Evolutionary conservation across 2,113 vertebrate genomes (phyloP).

Genomic region (Istiophorus platypterus): DNA sequence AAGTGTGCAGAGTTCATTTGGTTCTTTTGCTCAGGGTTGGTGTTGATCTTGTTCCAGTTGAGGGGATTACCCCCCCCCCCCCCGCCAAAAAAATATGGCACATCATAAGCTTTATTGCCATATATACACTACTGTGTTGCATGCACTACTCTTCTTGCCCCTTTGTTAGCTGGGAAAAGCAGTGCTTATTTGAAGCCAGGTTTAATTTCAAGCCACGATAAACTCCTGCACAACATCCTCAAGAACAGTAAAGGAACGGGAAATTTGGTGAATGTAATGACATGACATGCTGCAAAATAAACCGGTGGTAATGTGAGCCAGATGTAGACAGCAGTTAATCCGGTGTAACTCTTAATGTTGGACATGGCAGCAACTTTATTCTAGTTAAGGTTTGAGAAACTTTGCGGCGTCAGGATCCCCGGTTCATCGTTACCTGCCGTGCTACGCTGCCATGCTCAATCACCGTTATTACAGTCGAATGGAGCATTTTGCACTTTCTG

Average conservation of each 20-base stretch:
- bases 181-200: slow-evolving; percentile 1
- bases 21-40: slow-evolving; percentile 30
- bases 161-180: slow-evolving; percentile 12
- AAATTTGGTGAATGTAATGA: slow-evolving; percentile 35
- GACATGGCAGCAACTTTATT: slow-evolving; percentile 23
- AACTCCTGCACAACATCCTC: slow-evolving; percentile 8
- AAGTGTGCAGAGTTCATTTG: neutral
- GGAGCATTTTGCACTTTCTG: slow-evolving; percentile 5
- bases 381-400: slow-evolving; percentile 39
- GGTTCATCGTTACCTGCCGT: neutral
- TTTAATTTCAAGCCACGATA: slow-evolving; percentile 6
- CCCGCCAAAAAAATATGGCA: neutral
- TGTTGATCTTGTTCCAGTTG: slow-evolving; percentile 7
- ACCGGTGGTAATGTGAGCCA: slow-evolving; percentile 41
- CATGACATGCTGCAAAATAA: slow-evolving; percentile 46
- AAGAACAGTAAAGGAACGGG: slow-evolving; percentile 4
- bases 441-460: neutral
- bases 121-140: neutral
- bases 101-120: slow-evolving; percentile 10
- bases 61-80: slow-evolving; percentile 26
- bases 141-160: neutral
- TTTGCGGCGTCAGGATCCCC: slow-evolving; percentile 15
- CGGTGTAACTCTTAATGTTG: neutral
- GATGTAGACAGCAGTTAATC: slow-evolving; percentile 45
- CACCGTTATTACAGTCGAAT: neutral